Conservation (phyloP, 2,113 vertebrate species). For the Sporophila hypoxantha region DNA sequence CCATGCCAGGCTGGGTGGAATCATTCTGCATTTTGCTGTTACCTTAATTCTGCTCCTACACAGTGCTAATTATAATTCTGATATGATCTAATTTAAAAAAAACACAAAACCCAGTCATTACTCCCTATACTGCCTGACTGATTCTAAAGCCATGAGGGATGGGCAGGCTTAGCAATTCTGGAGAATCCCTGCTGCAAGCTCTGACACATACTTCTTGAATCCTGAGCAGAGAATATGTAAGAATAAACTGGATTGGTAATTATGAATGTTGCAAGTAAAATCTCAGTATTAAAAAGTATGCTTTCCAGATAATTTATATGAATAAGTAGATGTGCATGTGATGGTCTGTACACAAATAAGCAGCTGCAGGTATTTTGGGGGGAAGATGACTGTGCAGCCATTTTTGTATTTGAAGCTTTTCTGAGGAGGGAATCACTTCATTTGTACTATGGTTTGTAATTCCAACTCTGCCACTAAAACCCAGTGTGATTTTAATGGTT, state of each 20-base stretch:
- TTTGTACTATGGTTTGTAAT: background rate
- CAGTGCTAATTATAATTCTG: slow-evolving; percentile 59
- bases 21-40: slow-evolving; percentile 41
- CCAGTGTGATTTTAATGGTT: slow-evolving; percentile 35
- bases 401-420: background rate
- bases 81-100: slow-evolving; percentile 55
- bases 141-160: slow-evolving; percentile 18
- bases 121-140: slow-evolving; percentile 14
- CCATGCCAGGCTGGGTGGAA: background rate
- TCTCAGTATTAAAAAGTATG: background rate
- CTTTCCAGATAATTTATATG: background rate
- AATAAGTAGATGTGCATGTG: background rate
- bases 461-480: background rate
- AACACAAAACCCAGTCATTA: background rate
- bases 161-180: background rate
- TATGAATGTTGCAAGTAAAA: background rate
- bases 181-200: slow-evolving; percentile 21
- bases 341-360: background rate
- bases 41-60: slow-evolving; percentile 62
- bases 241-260: background rate
- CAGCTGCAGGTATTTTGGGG: background rate
- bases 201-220: slow-evolving; percentile 18
- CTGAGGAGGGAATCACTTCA: background rate
- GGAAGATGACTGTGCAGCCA: background rate
- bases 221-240: background rate